Base-by-base conservation (phyloP, 1,140 invertebrate species). In the Drosophila ironensis region DNA sequence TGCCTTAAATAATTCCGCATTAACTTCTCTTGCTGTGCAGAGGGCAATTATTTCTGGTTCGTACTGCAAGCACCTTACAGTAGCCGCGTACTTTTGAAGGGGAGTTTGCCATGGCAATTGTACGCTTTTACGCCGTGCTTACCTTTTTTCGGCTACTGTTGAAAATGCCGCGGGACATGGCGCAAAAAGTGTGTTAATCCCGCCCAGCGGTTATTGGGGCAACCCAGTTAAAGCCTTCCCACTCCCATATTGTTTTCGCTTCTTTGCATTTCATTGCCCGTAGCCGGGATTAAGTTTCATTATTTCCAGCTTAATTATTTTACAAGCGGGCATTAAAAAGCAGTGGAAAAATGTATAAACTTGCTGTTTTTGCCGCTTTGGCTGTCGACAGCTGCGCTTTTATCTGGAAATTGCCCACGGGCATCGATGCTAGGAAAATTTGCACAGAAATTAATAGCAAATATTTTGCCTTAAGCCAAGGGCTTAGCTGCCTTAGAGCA, bases 291-390 rank as follows among this genome's bases (percentile, higher is more conserved):
- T 86, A 84, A 63, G 69, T 86, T 84, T 71, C 69, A 82, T 82
- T 84, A 84, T 86, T 82, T 82, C 71, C 59, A 78, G 69, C 73
- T 82, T 82, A 82, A 82, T 82, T 82, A 82, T 86, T 84, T 82
- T 82, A 77, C 78, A 77, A 77, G 73, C 50, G 40, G 40, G 53
- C 69, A 76, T 33, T 52, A 56, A 60, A 45, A 41, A 64, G 28
- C 41, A 37, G 33, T 14, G 4, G 22, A 51, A 54, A 40, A 45
- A 76, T 16, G 17, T 12, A 41, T 35, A 33, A 67, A 44, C 38
- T 44, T 28, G 45, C 44, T 38, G 64, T 4, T 42, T 48, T 66
- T 64, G 66, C 61, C 54, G 44, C 56, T 38, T 25, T 24, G 50
- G 57, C 44, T 69, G 66, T 61, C 76, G 66, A 81, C 72, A 80